Evolutionary conservation across 2,113 vertebrate species (phyloP).

Genomic region (Xenotilapia flavipinnis): DNA sequence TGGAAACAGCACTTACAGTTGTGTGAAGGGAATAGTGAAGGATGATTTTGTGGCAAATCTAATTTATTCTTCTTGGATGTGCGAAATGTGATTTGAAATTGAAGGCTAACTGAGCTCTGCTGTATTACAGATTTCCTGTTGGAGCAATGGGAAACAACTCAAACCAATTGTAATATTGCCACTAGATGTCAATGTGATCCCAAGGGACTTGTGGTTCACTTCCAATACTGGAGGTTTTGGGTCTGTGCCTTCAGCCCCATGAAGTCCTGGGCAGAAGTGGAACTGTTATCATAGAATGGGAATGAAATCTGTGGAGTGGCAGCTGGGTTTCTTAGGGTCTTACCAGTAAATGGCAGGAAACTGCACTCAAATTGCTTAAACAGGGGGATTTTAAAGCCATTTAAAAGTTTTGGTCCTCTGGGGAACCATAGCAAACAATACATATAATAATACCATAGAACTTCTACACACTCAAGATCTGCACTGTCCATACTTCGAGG

Average conservation of each 20-base stretch:
- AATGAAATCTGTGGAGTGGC: conserved; percentile 1
- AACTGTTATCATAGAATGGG: background rate
- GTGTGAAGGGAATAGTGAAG: background rate
- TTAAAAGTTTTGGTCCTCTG: background rate
- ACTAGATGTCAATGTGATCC: background rate
- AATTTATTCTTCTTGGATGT: background rate
- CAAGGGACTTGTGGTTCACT: background rate
- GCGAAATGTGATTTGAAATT: background rate
- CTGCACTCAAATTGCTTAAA: background rate
- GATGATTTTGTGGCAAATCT: background rate
- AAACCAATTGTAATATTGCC: background rate
- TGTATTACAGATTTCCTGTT: background rate
- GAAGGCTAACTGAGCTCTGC: background rate
- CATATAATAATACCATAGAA: background rate
- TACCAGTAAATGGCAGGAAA: conserved; percentile 19
- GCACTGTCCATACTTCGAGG: background rate
- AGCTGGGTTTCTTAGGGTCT: conserved; percentile 29
- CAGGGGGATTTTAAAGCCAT: background rate
- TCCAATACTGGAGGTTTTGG: background rate
- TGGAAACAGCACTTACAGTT: background rate
- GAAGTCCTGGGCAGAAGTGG: background rate
- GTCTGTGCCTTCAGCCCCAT: background rate
- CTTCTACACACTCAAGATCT: background rate
- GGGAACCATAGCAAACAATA: background rate
- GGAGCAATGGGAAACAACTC: background rate